A percentile compares a stretch with the other conserved stretches of the same genome.
Conservation (phyloP, 2,797 vertebrate species). For the Hypotaenidia philippensis region DNA sequence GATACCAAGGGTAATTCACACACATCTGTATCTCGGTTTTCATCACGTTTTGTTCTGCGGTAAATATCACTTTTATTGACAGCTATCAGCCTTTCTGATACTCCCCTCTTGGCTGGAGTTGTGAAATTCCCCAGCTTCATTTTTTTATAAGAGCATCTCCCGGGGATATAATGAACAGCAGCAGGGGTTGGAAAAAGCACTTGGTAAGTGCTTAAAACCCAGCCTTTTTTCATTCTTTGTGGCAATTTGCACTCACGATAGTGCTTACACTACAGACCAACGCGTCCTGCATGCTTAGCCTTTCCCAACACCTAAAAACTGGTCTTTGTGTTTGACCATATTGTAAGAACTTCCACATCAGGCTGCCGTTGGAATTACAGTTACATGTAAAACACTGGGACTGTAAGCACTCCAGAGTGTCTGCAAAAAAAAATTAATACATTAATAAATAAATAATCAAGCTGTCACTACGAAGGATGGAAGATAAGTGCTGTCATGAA, state of each 20-base stretch:
- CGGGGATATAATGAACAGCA: neutral
- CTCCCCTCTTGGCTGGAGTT: constrained; percentile 12
- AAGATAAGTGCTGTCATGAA: neutral
- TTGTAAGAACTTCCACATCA: neutral
- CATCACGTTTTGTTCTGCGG: neutral
- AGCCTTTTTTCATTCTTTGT: constrained; percentile 5
- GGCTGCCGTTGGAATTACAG: neutral
- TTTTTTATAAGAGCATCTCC: constrained; percentile 6
- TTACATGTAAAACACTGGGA: neutral
- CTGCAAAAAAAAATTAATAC: neutral
- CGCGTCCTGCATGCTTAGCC: neutral
- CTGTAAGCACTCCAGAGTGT: neutral
- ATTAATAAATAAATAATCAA: neutral
- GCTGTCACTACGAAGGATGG: neutral
- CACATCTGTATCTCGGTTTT: constrained; percentile 14
- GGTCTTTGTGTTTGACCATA: neutral
- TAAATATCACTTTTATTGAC: constrained; percentile 29
- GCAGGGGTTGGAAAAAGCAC: neutral
- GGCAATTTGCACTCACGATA: neutral
- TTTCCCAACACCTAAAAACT: neutral
- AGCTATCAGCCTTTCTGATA: neutral
- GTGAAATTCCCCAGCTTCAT: constrained; percentile 5
- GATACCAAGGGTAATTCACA: constrained; percentile 26
- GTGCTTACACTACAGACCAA: neutral
- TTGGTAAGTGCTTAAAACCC: neutral